Evolutionary conservation across 2,888 invertebrate genomes (phyloP), one percentile per base, ranked within the genome.

Genomic region (Chorisops tibialis): DNA sequence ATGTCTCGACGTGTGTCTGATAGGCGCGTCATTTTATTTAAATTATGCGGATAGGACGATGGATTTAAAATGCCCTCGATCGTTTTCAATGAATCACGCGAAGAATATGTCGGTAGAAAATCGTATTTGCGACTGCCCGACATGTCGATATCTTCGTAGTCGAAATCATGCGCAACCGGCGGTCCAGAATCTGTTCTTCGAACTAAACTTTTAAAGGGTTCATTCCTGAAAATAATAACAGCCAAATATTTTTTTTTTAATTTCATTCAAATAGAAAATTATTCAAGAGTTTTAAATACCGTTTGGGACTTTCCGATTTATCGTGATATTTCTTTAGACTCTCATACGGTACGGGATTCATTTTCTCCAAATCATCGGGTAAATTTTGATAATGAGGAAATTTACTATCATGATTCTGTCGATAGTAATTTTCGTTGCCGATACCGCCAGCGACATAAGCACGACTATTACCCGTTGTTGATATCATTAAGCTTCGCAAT

Each of bases 1-100:
- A 70, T 61, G 61, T 79, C 78, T 61, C 79, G 43, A 2, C 56
- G 19, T 12, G 38, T 18, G 2, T 43, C 56, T 45, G 30, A 3
- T 18, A 39, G 73, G 64, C 66, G 75, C 9, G 59, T 59, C 38
- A 51, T 4, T 14, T 30, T 30, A 30, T 49, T 49, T 19, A 56
- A 54, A 51, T 51, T 45, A n/a, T 52, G 56, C 16, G 43, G 35
- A 11, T 59, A 19, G 3, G 38, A 47, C 14, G 43, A 18, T 37
- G 54, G 52, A 49, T n/a, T 51, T 24, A 59, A 48, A 14, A 52
- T 35, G 30, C 47, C 41, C 16, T 65, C 65, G 18, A 51, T 43
- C 14, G 58, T 30, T 47, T 62, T 56, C 19, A 48, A 61, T 35
- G 62, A 30, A 16, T 51, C 60, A 35, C 58, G 24, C 19, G 59